phyloP scores from a whole-genome alignment of 92 coral and sea anemone genomes.

The Parazoanthus swiftii region DNA sequence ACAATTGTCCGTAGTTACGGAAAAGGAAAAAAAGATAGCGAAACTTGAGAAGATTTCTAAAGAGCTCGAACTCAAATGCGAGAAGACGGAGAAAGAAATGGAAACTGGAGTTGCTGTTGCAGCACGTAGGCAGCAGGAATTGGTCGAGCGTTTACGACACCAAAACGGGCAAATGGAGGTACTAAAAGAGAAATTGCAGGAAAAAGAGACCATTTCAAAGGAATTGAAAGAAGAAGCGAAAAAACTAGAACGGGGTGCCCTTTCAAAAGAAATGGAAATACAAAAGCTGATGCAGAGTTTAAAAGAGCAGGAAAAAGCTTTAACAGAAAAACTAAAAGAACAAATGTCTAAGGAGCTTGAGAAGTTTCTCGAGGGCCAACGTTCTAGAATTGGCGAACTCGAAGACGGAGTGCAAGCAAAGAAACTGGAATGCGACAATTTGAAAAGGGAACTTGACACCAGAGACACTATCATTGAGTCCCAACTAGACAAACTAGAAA shows the following conservation, averaged over 20 bases:
- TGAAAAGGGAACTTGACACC: conserved; percentile 39
- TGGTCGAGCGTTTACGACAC: conserved; percentile 42
- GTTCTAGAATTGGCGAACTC: conserved; percentile 45
- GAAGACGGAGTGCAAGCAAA: conserved; percentile 44
- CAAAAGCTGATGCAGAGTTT: conserved; percentile 19
- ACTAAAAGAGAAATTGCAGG: conserved; percentile 23
- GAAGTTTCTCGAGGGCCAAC: conserved; percentile 53
- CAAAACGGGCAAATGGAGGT: conserved; percentile 30
- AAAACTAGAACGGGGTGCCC: not conserved
- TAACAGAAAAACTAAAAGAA: conserved; percentile 42
- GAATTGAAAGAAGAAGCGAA: conserved; percentile 47
- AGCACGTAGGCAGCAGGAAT: conserved; percentile 31
- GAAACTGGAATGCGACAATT: conserved; percentile 32
- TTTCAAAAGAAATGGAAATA: conserved; percentile 3
- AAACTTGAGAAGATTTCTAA: conserved; percentile 41
- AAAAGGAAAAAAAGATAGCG: conserved; percentile 48
- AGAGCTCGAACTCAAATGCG: conserved; percentile 34
- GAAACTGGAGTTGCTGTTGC: conserved; percentile 30
- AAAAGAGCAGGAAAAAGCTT: conserved; percentile 42
- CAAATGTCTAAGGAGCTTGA: conserved; percentile 53
- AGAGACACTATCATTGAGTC: conserved; percentile 29
- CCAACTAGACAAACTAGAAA: conserved; percentile 21
- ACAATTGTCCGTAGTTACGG: conserved; percentile 23
- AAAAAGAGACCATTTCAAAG: conserved; percentile 26
- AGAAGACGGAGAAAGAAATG: conserved; percentile 30